phyloP scores from a whole-genome alignment of 1,140 invertebrate genomes.

The Drosophila sp. region DNA sequence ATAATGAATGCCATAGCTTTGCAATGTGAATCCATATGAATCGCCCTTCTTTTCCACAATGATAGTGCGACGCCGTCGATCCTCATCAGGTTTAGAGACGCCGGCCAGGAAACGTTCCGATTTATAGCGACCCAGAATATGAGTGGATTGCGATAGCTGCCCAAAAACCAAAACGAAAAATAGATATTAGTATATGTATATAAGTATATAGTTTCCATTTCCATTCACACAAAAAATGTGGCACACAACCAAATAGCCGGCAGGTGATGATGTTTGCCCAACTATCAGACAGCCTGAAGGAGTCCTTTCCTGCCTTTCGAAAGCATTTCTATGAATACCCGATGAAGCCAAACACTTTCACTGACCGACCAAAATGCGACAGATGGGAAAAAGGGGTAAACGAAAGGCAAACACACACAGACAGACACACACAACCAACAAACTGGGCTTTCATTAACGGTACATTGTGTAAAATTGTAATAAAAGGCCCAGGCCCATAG shows the following conservation, averaged over 20 bases:
- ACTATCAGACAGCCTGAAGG: constrained; percentile 36
- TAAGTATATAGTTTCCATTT: constrained; percentile 2
- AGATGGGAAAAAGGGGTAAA: constrained; percentile 1
- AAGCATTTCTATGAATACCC: constrained; percentile 69
- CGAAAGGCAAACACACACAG: constrained; percentile 47
- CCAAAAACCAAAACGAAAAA: constrained; percentile 13
- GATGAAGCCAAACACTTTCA: constrained; percentile 73
- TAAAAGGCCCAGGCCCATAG: constrained; percentile 25
- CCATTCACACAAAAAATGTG: background rate
- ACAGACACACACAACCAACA: constrained; percentile 26
- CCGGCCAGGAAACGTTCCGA: constrained; percentile 88
- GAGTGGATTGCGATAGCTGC: constrained; percentile 82
- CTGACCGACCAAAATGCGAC: constrained; percentile 22
- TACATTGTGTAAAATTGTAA: constrained; percentile 47
- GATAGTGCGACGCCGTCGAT: constrained; percentile 92
- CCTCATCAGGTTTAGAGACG: constrained; percentile 90
- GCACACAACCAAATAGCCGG: constrained; percentile 8
- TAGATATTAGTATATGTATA: constrained; percentile 1
- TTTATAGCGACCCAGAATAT: constrained; percentile 92
- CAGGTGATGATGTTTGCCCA: constrained; percentile 32
- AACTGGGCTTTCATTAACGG: constrained; percentile 57
- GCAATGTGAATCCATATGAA: constrained; percentile 96
- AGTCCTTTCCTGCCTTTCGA: constrained; percentile 48
- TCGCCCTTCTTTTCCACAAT: constrained; percentile 95
- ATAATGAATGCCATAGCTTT: constrained; percentile 98